Percentiles rank a stretch among this genome's conserved stretches.
These are phyloP conservation scores for Enchytraeus crypticus DNA, from an alignment of 2,888 invertebrate genomes.

Conservation along the genomic window DNA sequence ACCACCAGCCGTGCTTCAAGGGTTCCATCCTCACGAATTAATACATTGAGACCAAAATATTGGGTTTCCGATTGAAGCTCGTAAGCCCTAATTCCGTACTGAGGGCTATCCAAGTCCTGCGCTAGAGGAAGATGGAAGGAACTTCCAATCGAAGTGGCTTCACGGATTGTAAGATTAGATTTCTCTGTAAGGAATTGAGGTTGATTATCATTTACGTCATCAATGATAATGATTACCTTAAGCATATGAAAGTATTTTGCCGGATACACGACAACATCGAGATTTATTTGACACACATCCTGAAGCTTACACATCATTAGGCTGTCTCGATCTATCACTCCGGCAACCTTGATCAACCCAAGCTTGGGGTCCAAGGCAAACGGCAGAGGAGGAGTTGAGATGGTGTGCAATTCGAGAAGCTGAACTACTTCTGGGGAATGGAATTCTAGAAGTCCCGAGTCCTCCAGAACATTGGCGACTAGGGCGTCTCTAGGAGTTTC, in stretches of 20 bases:
- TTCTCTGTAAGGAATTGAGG: slow-evolving; percentile 16
- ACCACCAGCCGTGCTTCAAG: slow-evolving; percentile 6
- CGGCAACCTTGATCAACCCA: slow-evolving; percentile 21
- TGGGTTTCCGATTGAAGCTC: slow-evolving; percentile 2
- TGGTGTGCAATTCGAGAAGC: slow-evolving; percentile 20
- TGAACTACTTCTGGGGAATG: slow-evolving; percentile 4
- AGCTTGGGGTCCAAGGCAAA: slow-evolving; percentile 17
- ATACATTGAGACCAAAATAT: neutral
- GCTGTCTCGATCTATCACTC: slow-evolving; percentile 23
- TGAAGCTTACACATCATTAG: neutral
- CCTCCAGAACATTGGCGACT: too few relatives aligned
- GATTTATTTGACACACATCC: slow-evolving; percentile 14
- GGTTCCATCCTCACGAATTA: neutral
- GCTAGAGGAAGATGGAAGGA: slow-evolving; percentile 5
- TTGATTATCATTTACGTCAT: slow-evolving; percentile 26
- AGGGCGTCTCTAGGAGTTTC: too few relatives aligned
- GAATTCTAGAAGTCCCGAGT: slow-evolving; percentile 10
- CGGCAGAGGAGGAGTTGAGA: slow-evolving; percentile 6
- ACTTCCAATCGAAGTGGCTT: slow-evolving; percentile 6
- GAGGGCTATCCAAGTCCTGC: slow-evolving; percentile 14
- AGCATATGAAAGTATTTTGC: slow-evolving; percentile 19
- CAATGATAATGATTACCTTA: slow-evolving; percentile 20
- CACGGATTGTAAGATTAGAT: neutral
- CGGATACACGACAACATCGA: slow-evolving; percentile 23
- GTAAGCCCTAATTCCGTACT: slow-evolving; percentile 6